phyloP scores from a whole-genome alignment of 2,888 invertebrate species.

The Oxycera nigricornis region DNA sequence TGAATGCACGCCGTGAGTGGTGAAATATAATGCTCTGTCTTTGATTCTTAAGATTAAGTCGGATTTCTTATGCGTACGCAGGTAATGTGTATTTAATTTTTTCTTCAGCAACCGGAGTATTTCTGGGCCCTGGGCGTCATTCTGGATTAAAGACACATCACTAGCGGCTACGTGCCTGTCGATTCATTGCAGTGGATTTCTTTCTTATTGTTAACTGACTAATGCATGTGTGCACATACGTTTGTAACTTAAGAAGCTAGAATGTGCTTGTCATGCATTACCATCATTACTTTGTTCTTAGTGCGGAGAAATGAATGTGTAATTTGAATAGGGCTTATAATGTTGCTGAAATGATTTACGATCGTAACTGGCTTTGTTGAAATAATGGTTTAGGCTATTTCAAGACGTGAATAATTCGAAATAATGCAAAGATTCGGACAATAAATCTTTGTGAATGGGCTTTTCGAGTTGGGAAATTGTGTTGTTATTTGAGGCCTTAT shows the following conservation, averaged over 20 bases:
- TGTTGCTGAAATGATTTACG: slow-evolving; percentile 6
- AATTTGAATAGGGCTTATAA: not conserved
- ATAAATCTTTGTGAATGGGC: too few relatives aligned
- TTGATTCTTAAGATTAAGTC: not conserved
- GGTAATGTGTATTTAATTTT: not conserved
- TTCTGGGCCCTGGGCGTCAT: not conserved
- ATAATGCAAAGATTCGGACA: not conserved
- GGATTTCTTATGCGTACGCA: slow-evolving; percentile 4
- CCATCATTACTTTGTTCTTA: not conserved
- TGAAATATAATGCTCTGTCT: slow-evolving; percentile 1
- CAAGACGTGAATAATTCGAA: not conserved
- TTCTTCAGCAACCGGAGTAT: not conserved
- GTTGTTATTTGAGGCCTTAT: not conserved
- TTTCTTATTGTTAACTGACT: not conserved
- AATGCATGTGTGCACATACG: not conserved
- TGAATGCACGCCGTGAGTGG: not conserved
- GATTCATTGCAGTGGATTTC: slow-evolving; percentile 12
- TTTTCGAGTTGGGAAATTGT: not conserved
- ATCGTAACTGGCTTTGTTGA: not conserved
- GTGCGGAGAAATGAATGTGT: not conserved
- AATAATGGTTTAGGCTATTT: not conserved
- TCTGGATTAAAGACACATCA: not conserved
- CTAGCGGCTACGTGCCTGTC: slow-evolving; percentile 2
- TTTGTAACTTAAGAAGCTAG: slow-evolving; percentile 5
- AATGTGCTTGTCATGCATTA: slow-evolving; percentile 15